phyloP scores from a whole-genome alignment of 2,113 vertebrate species.

The Pongo pygmaeus region DNA sequence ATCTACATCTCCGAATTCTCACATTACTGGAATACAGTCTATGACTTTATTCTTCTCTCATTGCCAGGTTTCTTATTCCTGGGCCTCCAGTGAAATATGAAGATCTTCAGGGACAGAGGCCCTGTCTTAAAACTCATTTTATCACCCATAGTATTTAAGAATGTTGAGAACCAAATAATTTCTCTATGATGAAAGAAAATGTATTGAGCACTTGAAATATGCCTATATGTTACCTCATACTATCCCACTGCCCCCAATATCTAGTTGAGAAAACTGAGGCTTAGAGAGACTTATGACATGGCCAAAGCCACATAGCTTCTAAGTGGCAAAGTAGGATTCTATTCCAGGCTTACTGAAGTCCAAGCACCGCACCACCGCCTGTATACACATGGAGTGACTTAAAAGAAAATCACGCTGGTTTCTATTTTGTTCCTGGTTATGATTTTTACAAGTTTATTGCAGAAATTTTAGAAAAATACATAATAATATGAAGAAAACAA shows the following conservation, averaged over 20 bases:
- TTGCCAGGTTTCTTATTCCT: neutral
- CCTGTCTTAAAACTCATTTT: neutral
- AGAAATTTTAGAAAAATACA: neutral
- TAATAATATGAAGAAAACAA: neutral
- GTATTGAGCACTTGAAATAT: neutral
- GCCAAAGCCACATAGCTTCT: neutral
- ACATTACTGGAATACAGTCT: neutral
- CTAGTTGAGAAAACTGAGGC: neutral
- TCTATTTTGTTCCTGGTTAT: neutral
- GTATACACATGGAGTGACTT: fast-evolving
- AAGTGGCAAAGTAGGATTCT: neutral
- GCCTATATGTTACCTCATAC: neutral
- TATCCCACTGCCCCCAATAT: fast-evolving
- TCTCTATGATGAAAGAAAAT: neutral
- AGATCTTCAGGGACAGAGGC: neutral
- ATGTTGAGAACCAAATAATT: neutral
- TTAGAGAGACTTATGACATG: neutral
- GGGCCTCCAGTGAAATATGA: neutral
- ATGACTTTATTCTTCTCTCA: neutral
- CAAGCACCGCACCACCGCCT: fast-evolving
- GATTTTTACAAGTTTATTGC: neutral
- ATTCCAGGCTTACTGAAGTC: neutral
- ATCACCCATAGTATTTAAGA: fast-evolving
- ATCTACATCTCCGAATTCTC: neutral
- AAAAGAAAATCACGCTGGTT: neutral